Conservation (phyloP, 2,113 vertebrate species). For the Apteryx owenii region DNA sequence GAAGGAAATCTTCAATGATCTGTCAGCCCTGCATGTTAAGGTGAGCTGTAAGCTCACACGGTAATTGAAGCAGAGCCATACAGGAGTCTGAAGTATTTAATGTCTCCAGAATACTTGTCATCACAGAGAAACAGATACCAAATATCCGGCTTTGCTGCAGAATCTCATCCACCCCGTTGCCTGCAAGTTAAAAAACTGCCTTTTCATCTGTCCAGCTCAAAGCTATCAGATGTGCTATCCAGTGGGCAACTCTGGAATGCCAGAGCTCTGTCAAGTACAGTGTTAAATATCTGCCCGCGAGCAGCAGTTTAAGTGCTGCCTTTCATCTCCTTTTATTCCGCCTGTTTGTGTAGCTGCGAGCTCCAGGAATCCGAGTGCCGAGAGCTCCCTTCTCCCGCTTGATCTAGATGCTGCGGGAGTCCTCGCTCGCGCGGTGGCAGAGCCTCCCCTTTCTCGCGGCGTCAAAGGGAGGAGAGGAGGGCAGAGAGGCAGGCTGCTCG, state of each 20-base stretch:
- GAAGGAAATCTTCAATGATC: neutral
- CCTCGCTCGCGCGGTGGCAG: neutral
- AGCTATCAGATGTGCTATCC: neutral
- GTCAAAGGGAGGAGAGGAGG: neutral
- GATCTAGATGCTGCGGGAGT: neutral
- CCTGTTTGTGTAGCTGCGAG: neutral
- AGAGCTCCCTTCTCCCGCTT: neutral
- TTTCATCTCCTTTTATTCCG: slow-evolving; percentile 22
- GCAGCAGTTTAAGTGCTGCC: neutral
- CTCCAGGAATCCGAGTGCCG: accelerated
- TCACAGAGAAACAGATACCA: neutral
- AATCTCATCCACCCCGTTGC: accelerated
- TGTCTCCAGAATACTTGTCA: neutral
- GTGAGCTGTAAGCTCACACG: neutral
- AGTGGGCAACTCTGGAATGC: neutral
- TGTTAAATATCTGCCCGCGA: neutral
- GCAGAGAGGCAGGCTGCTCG: neutral
- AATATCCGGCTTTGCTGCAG: neutral
- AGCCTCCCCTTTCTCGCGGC: neutral
- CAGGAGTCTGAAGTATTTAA: neutral
- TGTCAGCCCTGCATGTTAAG: neutral
- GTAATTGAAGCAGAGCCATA: neutral
- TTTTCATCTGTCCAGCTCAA: neutral
- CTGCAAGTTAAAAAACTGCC: neutral
- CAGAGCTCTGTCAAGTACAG: neutral